Base-by-base conservation (phyloP, 1,140 invertebrate genomes). In the Theocolax elegans region DNA sequence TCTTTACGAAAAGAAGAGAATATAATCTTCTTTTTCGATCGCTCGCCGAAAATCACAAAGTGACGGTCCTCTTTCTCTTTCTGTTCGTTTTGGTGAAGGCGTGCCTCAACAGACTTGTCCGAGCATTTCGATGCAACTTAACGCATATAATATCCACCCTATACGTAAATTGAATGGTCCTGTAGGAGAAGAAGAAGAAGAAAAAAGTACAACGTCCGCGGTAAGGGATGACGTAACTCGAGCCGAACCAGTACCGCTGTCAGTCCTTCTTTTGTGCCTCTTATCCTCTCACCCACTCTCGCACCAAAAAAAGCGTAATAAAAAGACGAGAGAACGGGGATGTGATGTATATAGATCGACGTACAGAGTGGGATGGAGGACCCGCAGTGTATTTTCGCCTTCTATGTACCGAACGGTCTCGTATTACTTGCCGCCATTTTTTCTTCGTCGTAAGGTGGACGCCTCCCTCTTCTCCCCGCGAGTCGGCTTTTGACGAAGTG, bases 401-500 rank as follows among this genome's bases (percentile, higher is more conserved):
- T 66, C 67, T 67, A n/a, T n/a, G n/a, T n/a, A n/a, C n/a, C n/a
- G n/a, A n/a, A n/a, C n/a, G n/a, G n/a, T n/a, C 73, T 78, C 75
- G 72, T 69, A 70, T 75, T 74, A 63, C 72, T 60, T 51, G 70
- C 56, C 60, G 54, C 67, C 67, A 69, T 72, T 69, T 67, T 67
- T 35, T 46, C 23, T 17, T 17, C 25, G 35, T 4, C 44, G 49
- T 35, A 63, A 69, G 69, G 69, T 66, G 56, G 31, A 71, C 51
- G 69, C 42, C 25, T 15, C 19, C n/a, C 29, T 35, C 62, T 54
- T 81, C 78, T 59, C 66, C 72, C 60, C 73, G 72, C n/a, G n/a
- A n/a, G 78, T 84, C 82, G 82, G 80, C 81, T 85, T 83, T 84
- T 85, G 83, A 84, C 83, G 80, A 82, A 83, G 75, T 84, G 82